A percentile compares a stretch with the other conserved stretches of the same genome.
These are phyloP conservation scores for Synchiropus splendidus DNA, from an alignment of 2,113 vertebrate species.

Conservation along the genomic window DNA sequence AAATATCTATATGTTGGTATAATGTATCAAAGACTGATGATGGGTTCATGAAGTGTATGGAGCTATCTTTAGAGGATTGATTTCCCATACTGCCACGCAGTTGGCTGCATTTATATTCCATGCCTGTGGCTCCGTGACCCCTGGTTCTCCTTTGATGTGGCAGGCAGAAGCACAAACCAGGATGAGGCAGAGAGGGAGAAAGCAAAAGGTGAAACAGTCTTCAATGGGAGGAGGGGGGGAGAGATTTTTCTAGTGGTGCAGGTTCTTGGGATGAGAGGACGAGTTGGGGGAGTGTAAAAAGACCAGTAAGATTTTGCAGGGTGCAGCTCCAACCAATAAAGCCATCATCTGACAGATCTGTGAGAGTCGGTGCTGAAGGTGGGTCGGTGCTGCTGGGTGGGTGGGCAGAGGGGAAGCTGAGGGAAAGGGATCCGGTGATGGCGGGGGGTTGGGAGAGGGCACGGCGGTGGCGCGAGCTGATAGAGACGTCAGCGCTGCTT, in stretches of 20 bases:
- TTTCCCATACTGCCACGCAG: conserved; percentile 73
- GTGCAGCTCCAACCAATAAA: conserved; percentile 71
- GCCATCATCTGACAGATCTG: conserved; percentile 93
- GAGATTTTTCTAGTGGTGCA: conserved; percentile 33
- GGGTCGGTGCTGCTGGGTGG: conserved; percentile 48
- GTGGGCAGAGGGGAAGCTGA: conserved; percentile 35
- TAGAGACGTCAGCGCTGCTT: conserved; percentile 89
- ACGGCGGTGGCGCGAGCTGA: conserved; percentile 75
- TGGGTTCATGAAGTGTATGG: conserved; percentile 65
- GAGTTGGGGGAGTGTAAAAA: conserved; percentile 39
- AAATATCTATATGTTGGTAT: conserved; percentile 44
- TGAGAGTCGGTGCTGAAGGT: conserved; percentile 58
- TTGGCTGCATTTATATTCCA: conserved; percentile 87
- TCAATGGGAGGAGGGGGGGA: conserved; percentile 53
- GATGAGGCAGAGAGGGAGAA: conserved; percentile 58
- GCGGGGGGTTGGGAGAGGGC: conserved; percentile 61
- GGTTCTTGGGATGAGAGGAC: conserved; percentile 46
- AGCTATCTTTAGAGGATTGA: conserved; percentile 75
- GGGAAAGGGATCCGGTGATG: conserved; percentile 42
- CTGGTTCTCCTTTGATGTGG: conserved; percentile 96
- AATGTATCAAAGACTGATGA: conserved; percentile 56
- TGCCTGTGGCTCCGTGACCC: conserved; percentile 88
- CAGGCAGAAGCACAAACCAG: conserved; percentile 75
- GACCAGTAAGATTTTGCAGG: conserved; percentile 43
- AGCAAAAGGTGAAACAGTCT: conserved; percentile 73